These are phyloP conservation scores for Nannobrachium achirus DNA, from an alignment of 2,113 vertebrate species.

Conservation along the genomic window DNA sequence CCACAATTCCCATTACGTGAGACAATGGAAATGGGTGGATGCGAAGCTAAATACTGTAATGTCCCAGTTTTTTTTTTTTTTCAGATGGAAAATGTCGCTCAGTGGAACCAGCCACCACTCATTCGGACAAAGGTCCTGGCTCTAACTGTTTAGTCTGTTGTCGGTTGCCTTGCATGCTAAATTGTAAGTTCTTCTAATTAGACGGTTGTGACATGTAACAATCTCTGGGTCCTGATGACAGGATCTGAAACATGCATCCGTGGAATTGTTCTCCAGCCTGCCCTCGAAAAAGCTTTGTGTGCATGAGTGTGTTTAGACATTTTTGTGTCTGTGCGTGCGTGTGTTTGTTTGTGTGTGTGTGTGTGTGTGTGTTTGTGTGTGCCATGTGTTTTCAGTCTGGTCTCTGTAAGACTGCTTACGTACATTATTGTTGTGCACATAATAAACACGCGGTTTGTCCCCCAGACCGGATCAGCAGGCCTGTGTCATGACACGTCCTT, in stretches of 20 bases:
- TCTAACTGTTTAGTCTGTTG: neutral
- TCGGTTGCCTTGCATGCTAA: too few species aligned
- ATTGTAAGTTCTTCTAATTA: too few species aligned
- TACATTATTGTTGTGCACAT: too few species aligned
- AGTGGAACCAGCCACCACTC: conserved; percentile 33
- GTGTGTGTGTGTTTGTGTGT: conserved; percentile 23
- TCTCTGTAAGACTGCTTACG: neutral
- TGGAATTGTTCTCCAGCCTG: conserved; percentile 1
- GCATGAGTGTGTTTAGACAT: conserved; percentile 4
- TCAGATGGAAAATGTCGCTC: conserved; percentile 61
- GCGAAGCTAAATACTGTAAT: conserved; percentile 29
- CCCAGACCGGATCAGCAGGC: too few species aligned
- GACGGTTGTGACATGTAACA: too few species aligned
- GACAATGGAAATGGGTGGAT: conserved; percentile 46
- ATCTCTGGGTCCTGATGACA: too few species aligned
- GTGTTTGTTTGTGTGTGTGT: neutral
- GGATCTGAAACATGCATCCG: too few species aligned
- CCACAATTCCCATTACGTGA: conserved; percentile 31
- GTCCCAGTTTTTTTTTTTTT: conserved; percentile 29
- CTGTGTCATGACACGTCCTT: conserved; percentile 21
- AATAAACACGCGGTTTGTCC: too few species aligned
- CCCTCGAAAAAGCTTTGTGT: conserved; percentile 6
- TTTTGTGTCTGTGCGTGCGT: conserved; percentile 2
- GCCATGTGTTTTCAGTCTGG: neutral
- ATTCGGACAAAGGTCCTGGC: conserved; percentile 19